Base-by-base conservation (phyloP, 2,113 vertebrate genomes). In the Phrynocephalus versicolor region DNA sequence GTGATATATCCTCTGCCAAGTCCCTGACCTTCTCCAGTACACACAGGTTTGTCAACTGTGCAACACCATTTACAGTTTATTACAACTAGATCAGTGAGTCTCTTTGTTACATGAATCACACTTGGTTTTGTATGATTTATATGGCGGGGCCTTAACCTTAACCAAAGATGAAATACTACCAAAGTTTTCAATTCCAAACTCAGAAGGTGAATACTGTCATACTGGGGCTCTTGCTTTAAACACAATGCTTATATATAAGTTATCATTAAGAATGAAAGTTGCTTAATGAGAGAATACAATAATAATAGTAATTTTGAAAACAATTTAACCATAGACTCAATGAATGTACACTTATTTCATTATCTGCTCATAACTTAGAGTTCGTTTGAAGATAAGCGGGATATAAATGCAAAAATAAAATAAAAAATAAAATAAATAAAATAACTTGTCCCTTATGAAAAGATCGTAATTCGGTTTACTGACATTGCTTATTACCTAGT, bases 41-140 rank as follows among this genome's bases (percentile, higher is more conserved):
- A 96, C 96, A 97, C 95, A 96, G 96, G 95, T 94, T 96, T 96
- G 91, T 94, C 92, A 94, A 90, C 94, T 94, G 95, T 96, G 97
- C 96, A 97, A 97, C 94, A 96, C 91, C 94, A 95, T 93, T 92
- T 93, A 93, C 69, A 95, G 93, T 95, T 96, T 91, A 90, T 94
- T 92, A 94, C 87, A 94, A 94, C 95, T 96, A 96, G 91, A 94
- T 93, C 94, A 94, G 95, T 97, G 96, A 95, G 95, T 95, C 94
- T 95, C 92, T 95, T 89, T 95, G 94, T 95, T 95, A 96, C 85
- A 96, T 79, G 93, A 92, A 95, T 95, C 91, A 94, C 94, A 95
- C 94, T 95, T 89, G 90, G 94, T 94, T 95, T 72, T 92, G 85
- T 86, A 96, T 94, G 94, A 95, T 85, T 88, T 94, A 95, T 89